These are phyloP conservation scores for Boulengeromyrus knoepffleri DNA, from an alignment of 2,113 vertebrate genomes.

Conservation along the genomic window DNA sequence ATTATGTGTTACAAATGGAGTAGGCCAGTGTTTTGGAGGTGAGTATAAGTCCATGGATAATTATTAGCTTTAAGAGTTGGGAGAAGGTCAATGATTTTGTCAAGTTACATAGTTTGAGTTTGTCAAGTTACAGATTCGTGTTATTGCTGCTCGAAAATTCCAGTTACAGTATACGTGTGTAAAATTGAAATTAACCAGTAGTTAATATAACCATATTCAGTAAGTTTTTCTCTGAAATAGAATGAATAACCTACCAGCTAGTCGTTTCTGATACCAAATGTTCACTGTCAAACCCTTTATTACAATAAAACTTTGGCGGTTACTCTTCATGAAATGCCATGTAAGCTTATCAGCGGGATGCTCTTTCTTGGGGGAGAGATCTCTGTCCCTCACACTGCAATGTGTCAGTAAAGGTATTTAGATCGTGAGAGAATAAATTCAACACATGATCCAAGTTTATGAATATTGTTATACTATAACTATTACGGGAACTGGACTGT, in stretches of 20 bases:
- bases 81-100: not conserved
- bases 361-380: not conserved
- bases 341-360: not conserved
- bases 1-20: not conserved
- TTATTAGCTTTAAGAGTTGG: too few species aligned
- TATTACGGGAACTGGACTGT: not conserved
- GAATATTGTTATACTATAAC: not conserved
- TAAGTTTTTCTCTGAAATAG: not conserved
- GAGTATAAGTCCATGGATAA: conserved; percentile 23
- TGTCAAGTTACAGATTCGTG: not conserved
- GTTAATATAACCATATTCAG: not conserved
- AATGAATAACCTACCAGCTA: not conserved
- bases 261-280: not conserved
- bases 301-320: not conserved
- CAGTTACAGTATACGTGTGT: not conserved
- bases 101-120: not conserved
- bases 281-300: not conserved
- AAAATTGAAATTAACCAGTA: not conserved
- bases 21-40: conserved; percentile 34
- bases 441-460: not conserved
- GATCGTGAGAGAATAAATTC: not conserved
- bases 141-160: not conserved
- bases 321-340: not conserved
- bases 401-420: not conserved
- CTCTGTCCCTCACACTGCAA: not conserved